phyloP scores from a whole-genome alignment of 2,797 vertebrate genomes.

The Pyrocephalus nanus region DNA sequence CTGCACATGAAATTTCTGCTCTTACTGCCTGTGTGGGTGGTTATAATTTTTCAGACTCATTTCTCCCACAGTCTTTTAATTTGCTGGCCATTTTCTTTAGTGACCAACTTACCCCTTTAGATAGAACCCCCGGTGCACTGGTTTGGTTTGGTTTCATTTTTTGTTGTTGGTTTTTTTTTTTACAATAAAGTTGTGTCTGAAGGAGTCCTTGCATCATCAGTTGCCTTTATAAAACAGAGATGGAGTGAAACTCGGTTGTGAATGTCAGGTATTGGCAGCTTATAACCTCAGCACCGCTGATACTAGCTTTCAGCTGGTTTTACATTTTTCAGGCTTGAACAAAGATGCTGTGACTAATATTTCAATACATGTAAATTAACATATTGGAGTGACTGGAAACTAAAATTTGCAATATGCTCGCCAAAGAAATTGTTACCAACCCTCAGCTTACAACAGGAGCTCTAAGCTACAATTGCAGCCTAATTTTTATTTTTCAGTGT shows the following conservation, averaged over 20 bases:
- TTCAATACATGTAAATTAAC: constrained; percentile 49
- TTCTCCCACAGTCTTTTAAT: constrained; percentile 1
- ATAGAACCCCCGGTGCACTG: background rate
- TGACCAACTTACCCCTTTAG: background rate
- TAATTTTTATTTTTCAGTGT: constrained; percentile 29
- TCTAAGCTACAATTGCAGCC: constrained; percentile 8
- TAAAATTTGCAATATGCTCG: constrained; percentile 31
- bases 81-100: constrained; percentile 2
- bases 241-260: background rate
- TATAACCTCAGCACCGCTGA: background rate
- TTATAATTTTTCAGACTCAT: background rate
- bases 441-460: background rate
- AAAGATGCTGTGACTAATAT: constrained; percentile 48
- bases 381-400: constrained; percentile 39
- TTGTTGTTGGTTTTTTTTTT: background rate
- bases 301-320: constrained; percentile 36
- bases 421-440: constrained; percentile 26
- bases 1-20: constrained; percentile 2
- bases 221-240: background rate
- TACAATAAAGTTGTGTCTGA: constrained; percentile 8
- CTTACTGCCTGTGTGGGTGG: background rate
- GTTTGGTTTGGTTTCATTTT: background rate
- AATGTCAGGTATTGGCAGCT: background rate
- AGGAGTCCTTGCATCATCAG: background rate
- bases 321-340: background rate